These are phyloP conservation scores for Bursaphelenchus mucronatus DNA, from an alignment of 1,140 invertebrate genomes.

Conservation along the genomic window DNA sequence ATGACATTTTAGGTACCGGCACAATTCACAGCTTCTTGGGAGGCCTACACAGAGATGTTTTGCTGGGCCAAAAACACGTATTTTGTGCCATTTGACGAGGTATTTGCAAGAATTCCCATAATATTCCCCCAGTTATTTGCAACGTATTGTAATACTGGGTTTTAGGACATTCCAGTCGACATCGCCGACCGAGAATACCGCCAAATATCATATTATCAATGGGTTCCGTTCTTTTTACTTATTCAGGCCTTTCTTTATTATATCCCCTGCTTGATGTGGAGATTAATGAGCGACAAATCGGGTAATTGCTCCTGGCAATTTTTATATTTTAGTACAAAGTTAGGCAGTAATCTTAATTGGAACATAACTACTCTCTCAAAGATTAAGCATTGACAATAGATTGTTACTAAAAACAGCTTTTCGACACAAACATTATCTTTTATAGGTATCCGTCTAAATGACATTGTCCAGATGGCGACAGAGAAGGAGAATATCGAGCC, in stretches of 20 bases:
- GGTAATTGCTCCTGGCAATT: slow-evolving; percentile 28
- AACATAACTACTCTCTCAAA: no score
- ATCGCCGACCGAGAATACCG: slow-evolving; percentile 59
- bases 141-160: slow-evolving; percentile 60
- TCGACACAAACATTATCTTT: slow-evolving; percentile 3
- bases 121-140: slow-evolving; percentile 45
- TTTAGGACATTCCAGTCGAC: slow-evolving; percentile 59
- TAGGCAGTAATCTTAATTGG: not conserved
- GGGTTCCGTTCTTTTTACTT: slow-evolving; percentile 63
- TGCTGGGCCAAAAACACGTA: slow-evolving; percentile 38
- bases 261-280: slow-evolving; percentile 59
- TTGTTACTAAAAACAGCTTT: not conserved
- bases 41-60: slow-evolving; percentile 62
- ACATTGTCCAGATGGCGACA: slow-evolving; percentile 61
- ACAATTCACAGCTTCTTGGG: slow-evolving; percentile 59
- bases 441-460: slow-evolving; percentile 59
- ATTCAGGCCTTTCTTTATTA: slow-evolving; percentile 58
- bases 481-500: slow-evolving; percentile 61
- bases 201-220: slow-evolving; percentile 65
- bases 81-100: slow-evolving; percentile 3
- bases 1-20: slow-evolving; percentile 34
- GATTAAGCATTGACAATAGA: slow-evolving; percentile 18
- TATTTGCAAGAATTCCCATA: not conserved
- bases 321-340: not conserved
- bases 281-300: slow-evolving; percentile 60